Base-by-base conservation (phyloP, 2,113 vertebrate species). In the Miniopterus natalensis region DNA sequence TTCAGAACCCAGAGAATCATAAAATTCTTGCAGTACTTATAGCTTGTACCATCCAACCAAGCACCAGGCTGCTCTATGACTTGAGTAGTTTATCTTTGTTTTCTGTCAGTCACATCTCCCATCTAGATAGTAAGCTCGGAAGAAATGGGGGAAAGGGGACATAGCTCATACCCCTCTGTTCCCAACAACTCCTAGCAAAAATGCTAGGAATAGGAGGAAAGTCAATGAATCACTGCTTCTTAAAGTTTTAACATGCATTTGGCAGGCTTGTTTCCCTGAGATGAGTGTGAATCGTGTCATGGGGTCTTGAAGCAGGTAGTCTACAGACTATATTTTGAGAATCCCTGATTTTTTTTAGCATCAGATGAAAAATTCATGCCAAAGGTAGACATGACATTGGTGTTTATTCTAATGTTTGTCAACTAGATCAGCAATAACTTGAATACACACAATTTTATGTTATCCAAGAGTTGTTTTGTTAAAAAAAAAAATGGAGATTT, bases 301-400 rank as follows among this genome's bases (percentile, higher is more conserved):
- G 9, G 36, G 63, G 94, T 75, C 45, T 5, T 92, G 80, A 83
- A 92, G 12, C 49, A 91, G 31, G 17, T 2, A 25, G 13, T 84
- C n/a, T 93, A 10, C 2, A 61, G 45, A 78, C 3, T 27, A 59
- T 25, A 80, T 66, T 93, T 88, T 40, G 11, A 74, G 40, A 96
- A 85, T 51, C 10, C 42, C 51, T 71, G 17, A 57, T 68, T 89
- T 93, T 81, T 79, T 17, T 40, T 49, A 15, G 36, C 36, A 31
- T 57, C 21, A 17, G 29, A 42, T 90, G 61, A 93, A 94, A 92
- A 94, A 53, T 73, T 47, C 29, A 71, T 78, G 73, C 61, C 88
- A 90, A 93, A 91, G 49, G 25, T 12, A 57, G 70, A 83, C 0
- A 1, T 11, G 6, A 55, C 13, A 59, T 66, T 88, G 57, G 14